These are phyloP conservation scores for Myopa testacea DNA, from an alignment of 2,888 invertebrate species.

Conservation along the genomic window DNA sequence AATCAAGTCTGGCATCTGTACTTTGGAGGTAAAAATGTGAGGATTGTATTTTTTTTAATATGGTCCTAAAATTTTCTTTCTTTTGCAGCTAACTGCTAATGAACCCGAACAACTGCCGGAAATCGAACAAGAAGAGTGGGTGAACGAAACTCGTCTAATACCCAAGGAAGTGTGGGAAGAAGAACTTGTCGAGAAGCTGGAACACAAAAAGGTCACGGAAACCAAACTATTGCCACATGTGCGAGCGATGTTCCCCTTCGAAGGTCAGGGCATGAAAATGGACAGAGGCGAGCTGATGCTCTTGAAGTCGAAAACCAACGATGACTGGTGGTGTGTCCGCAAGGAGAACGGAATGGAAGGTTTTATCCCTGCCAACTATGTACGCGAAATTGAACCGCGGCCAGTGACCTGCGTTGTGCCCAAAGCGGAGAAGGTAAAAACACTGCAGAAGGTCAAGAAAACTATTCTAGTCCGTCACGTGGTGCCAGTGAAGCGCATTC, in stretches of 20 bases:
- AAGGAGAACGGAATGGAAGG: constrained; percentile 93
- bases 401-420: constrained; percentile 85
- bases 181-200: constrained; percentile 85
- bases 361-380: constrained; percentile 98
- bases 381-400: constrained; percentile 90
- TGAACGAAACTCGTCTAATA: constrained; percentile 83
- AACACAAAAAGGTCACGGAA: constrained; percentile 88
- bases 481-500: constrained; percentile 79
- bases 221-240: constrained; percentile 90
- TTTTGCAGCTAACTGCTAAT: constrained; percentile 60
- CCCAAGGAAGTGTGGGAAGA: constrained; percentile 95
- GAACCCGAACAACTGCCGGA: constrained; percentile 75
- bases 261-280: constrained; percentile 92
- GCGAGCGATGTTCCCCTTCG: constrained; percentile 88
- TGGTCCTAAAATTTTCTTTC: neutral
- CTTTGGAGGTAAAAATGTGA: constrained; percentile 58
- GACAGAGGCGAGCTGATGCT: constrained; percentile 92
- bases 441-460: constrained; percentile 88
- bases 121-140: constrained; percentile 79
- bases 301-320: constrained; percentile 92
- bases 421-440: constrained; percentile 85
- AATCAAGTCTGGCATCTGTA: constrained; percentile 79
- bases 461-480: constrained; percentile 88
- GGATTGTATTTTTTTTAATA: neutral
- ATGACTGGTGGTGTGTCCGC: constrained; percentile 99